Percentiles rank a stretch among this genome's conserved stretches.
These are phyloP conservation scores for Apteryx mantelli DNA, from an alignment of 2,113 vertebrate species.

Conservation along the genomic window DNA sequence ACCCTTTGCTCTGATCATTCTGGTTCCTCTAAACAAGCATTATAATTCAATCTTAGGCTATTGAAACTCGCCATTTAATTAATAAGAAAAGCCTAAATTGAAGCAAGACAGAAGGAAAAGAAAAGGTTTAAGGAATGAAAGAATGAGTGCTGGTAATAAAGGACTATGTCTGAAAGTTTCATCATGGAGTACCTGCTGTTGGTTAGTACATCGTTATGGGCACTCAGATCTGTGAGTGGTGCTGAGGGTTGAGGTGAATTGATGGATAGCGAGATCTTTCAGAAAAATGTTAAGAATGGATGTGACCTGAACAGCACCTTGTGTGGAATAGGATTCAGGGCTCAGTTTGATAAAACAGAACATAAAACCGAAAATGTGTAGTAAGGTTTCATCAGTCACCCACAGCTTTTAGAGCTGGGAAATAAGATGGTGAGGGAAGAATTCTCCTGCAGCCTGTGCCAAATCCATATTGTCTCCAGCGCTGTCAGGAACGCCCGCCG, in stretches of 20 bases:
- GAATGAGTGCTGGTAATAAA: neutral
- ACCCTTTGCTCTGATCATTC: slow-evolving; percentile 46
- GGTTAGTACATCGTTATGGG: neutral
- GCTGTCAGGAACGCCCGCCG: neutral
- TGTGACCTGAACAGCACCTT: neutral
- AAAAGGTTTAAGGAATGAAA: neutral
- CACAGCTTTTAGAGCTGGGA: neutral
- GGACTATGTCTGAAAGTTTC: neutral
- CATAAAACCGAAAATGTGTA: neutral
- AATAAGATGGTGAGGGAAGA: neutral
- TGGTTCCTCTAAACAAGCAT: slow-evolving; percentile 38
- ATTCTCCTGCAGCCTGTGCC: neutral
- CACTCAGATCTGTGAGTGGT: neutral
- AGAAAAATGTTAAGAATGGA: neutral
- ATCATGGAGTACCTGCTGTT: neutral
- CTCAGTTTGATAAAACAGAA: neutral
- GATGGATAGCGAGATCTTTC: neutral
- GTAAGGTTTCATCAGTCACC: neutral
- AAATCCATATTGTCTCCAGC: neutral
- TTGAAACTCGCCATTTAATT: slow-evolving; percentile 62
- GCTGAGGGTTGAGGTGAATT: neutral
- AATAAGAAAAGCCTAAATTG: slow-evolving; percentile 30
- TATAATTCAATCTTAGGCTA: slow-evolving; percentile 56
- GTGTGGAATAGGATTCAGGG: neutral
- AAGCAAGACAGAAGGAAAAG: neutral